Base-by-base conservation (phyloP, 2,888 invertebrate genomes). In the Agriopis aurantiaria region DNA sequence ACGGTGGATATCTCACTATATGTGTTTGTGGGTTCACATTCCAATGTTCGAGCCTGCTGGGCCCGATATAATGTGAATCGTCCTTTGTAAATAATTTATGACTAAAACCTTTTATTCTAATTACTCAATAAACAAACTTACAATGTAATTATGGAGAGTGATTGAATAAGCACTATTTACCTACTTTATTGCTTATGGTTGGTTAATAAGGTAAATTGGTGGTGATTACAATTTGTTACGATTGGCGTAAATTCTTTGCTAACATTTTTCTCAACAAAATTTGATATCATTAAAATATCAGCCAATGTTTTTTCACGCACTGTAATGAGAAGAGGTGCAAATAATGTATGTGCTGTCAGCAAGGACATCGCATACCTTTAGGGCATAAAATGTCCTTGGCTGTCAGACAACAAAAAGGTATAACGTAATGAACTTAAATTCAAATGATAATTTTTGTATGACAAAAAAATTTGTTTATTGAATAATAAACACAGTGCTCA, bases 401-500 rank as follows among this genome's bases (percentile, higher is more conserved):
- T 23, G 17, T 23, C 17, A 23, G 17, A 23, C 2, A 23, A 23
- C 0, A 23, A 23, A 23, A 23, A 23, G 17, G 17, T 23, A 23
- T 23, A 23, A 23, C 17, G 17, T 0, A 23, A 23, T 23, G 17
- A 23, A 23, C 17, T 23, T 23, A 23, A 5, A 33, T 33, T 33
- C 5, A 33, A 33, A 33, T 33, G 33, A 33, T 33, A 3, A 3
- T 5, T 33, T 33, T 33, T 33, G 1, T 33, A 10, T 17, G 33
- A n/a, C 3, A 10, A 11, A 17, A 57, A 57, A 56, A 0, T 3
- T 10, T 12, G 33, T 33, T 10, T 40, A 5, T 12, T 53, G 40
- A 14, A 56, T 41, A 23, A 17, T 17, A 57, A 45, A 60, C 49
- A 60, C 60, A 60, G 49, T 60, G 60, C 60, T 51, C 43, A 60